phyloP scores from a whole-genome alignment of 2,797 vertebrate species.

The Cryptoblepharus egeriae region DNA sequence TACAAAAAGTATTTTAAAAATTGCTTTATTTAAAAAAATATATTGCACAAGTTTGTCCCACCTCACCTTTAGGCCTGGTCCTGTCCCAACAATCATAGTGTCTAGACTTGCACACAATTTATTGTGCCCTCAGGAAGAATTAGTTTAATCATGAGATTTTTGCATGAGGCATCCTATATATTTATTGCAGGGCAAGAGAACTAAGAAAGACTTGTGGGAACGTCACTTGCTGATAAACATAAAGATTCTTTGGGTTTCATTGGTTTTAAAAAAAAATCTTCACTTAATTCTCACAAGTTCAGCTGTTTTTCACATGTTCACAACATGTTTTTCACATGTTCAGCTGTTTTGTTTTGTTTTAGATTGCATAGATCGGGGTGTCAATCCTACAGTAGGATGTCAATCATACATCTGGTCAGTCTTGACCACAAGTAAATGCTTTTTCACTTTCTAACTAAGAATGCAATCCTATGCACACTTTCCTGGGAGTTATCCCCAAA shows the following conservation, averaged over 20 bases:
- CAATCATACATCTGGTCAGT: too few relatives aligned
- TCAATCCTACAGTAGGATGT: too few relatives aligned
- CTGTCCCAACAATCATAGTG: constrained; percentile 14
- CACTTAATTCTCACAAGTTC: constrained; percentile 1
- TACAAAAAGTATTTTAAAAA: too few relatives aligned
- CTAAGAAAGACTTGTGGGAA: not conserved
- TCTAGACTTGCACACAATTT: not conserved
- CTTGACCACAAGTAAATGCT: too few relatives aligned
- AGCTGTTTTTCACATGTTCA: too few relatives aligned
- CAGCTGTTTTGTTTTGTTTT: too few relatives aligned
- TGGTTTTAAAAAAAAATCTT: not conserved
- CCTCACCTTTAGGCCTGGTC: not conserved
- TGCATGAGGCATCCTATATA: not conserved
- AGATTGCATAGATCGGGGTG: not conserved
- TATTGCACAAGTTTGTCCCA: not conserved
- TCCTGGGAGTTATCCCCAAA: too few relatives aligned
- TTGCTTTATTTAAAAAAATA: not conserved
- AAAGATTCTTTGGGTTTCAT: not conserved
- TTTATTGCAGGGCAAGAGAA: not conserved
- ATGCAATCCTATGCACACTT: too few relatives aligned
- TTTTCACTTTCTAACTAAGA: too few relatives aligned
- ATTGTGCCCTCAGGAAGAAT: constrained; percentile 2
- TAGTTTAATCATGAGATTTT: constrained; percentile 7
- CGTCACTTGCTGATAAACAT: not conserved
- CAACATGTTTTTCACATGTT: too few relatives aligned